These are phyloP conservation scores for Stegodyphus dumicola DNA, from an alignment of 1,140 invertebrate genomes.

Conservation along the genomic window DNA sequence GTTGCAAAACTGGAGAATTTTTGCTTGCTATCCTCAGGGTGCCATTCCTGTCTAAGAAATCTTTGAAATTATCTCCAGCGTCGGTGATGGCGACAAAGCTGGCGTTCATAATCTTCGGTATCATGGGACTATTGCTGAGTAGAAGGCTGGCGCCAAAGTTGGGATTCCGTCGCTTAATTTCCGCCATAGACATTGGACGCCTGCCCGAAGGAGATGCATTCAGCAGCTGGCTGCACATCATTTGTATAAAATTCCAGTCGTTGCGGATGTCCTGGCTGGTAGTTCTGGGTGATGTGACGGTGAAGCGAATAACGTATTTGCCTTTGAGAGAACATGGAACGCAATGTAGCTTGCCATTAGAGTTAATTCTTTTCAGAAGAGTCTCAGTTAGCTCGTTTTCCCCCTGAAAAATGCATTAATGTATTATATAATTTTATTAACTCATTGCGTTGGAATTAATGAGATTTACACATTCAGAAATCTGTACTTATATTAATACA, in stretches of 20 bases:
- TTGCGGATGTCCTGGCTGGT: slow-evolving; percentile 86
- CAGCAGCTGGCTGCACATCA: slow-evolving; percentile 79
- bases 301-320: slow-evolving; percentile 92
- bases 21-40: slow-evolving; percentile 25
- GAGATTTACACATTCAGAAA: too few relatives aligned
- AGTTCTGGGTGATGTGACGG: slow-evolving; percentile 90
- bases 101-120: slow-evolving; percentile 96
- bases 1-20: slow-evolving; percentile 76
- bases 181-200: slow-evolving; percentile 69
- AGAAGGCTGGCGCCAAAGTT: slow-evolving; percentile 94
- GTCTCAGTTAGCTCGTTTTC: slow-evolving; percentile 72
- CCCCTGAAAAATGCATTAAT: slow-evolving; percentile 65
- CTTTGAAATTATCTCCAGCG: slow-evolving; percentile 74
- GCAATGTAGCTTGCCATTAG: slow-evolving; percentile 71
- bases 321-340: slow-evolving; percentile 72
- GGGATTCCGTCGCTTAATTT: slow-evolving; percentile 79
- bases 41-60: slow-evolving; percentile 27
- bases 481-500: too few relatives aligned
- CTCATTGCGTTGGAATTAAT: too few relatives aligned
- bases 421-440: too few relatives aligned
- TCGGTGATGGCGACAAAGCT: slow-evolving; percentile 96
- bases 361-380: slow-evolving; percentile 72
- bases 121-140: slow-evolving; percentile 92
- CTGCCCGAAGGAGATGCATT: slow-evolving; percentile 43
- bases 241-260: slow-evolving; percentile 90